Base-by-base conservation (phyloP, 2,888 invertebrate species). In the Tridacna gigas region DNA sequence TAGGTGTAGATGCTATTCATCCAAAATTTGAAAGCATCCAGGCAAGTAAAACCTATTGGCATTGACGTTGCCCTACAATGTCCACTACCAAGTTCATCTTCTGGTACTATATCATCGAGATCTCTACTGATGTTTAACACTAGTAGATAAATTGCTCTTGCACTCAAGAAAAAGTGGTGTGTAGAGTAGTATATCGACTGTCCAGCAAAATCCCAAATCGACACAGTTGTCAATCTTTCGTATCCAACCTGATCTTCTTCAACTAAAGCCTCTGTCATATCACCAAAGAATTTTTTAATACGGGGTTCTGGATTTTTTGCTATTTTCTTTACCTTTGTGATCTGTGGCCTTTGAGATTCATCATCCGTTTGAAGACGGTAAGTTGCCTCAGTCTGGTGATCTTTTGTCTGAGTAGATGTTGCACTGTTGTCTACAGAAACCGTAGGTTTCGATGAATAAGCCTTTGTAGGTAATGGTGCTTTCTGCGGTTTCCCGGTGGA, bases 1-100 rank as follows among this genome's bases (percentile, higher is more conserved):
- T 69, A 69, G n/a, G 45, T 69, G 37, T 74, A 61, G 12, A 69
- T 69, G 15, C 69, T 69, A 69, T 69, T 69, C 69, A 69, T 69
- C 69, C 69, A 69, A 47, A 69, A 69, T 20, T 69, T 69, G 69
- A 69, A 69, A 20, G 69, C 69, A 69, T 69, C 69, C 0, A 15
- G 45, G 20, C 69, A 69, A 9, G 69, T 69, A 20, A 69, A 69
- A 47, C 69, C 69, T 45, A n/a, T 69, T 22, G 69, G 69, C 69
- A 69, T 69, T 69, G 69, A 69, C 25, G 69, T 47, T 22, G 69
- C 47, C 45, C 69, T 28, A 47, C 45, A 47, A 3, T 0, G 7
- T 37, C 7, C 37, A 37, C 7, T 37, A 7, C 37, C 7, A 4
- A 7, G 37, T 47, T n/a, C n/a, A 45, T 69, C 45, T 28, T 47